A percentile compares a stretch with the other conserved stretches of the same genome.
Conservation (phyloP, 2,797 vertebrate genomes). For the Molothrus ater region DNA sequence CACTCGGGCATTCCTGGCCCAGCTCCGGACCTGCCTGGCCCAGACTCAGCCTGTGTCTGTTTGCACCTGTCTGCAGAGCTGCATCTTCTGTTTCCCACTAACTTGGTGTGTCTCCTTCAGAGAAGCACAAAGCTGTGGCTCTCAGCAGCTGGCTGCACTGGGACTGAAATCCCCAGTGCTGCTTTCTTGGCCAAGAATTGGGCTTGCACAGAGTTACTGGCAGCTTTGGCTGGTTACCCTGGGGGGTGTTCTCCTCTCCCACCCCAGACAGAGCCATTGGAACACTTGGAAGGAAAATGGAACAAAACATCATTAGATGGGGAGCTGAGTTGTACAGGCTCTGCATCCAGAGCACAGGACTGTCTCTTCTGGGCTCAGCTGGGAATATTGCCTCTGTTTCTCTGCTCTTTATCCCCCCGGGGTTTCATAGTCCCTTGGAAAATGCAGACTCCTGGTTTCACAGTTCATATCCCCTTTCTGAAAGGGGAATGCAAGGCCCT, state of each 20-base stretch:
- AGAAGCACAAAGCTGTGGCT: background rate
- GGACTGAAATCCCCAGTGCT: background rate
- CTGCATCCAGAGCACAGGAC: constrained; percentile 15
- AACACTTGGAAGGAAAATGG: constrained; percentile 26
- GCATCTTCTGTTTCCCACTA: background rate
- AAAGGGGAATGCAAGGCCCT: background rate
- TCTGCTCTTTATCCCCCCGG: background rate
- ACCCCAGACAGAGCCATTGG: constrained; percentile 10
- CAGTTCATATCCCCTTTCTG: background rate
- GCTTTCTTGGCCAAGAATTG: background rate
- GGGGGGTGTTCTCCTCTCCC: constrained; percentile 11
- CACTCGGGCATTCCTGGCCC: background rate
- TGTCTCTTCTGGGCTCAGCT: background rate
- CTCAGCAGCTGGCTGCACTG: background rate
- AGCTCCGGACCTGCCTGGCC: background rate
- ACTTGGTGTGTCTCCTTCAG: background rate
- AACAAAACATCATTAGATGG: background rate
- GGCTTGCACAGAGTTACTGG: constrained; percentile 21
- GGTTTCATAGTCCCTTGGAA: background rate
- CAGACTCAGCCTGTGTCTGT: background rate
- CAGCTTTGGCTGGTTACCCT: constrained; percentile 17
- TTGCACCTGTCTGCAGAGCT: background rate
- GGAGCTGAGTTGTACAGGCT: background rate
- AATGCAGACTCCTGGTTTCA: background rate
- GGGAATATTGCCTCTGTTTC: background rate